Conservation (phyloP, 2,888 invertebrate genomes). For the Halictus ligatus region DNA sequence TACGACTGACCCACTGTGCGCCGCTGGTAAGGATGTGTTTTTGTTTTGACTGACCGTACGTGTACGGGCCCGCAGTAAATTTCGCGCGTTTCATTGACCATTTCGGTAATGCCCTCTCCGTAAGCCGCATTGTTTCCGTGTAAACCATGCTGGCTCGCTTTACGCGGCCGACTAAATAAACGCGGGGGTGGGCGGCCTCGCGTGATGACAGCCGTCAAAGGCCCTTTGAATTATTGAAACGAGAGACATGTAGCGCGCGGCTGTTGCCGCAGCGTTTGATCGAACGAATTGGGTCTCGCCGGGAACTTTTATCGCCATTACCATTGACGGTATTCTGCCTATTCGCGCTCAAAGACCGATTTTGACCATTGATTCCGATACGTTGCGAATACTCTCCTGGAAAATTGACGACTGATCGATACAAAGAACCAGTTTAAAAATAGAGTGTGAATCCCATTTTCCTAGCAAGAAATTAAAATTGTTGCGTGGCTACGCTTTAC, state of each 20-base stretch:
- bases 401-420: background rate
- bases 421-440: background rate
- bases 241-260: constrained; percentile 14
- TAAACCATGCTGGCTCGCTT: background rate
- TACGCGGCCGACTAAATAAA: constrained; percentile 15
- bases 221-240: constrained; percentile 34
- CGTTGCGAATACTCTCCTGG: background rate
- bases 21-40: background rate
- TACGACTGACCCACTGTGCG: too few species aligned
- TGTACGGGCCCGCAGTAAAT: background rate
- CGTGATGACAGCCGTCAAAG: constrained; percentile 42
- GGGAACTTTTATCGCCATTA: constrained; percentile 1
- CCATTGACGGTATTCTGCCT: background rate
- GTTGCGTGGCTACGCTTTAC: background rate
- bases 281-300: constrained; percentile 9
- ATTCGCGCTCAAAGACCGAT: constrained; percentile 4
- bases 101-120: background rate
- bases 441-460: background rate
- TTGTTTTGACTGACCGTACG: background rate
- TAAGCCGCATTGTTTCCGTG: constrained; percentile 23
- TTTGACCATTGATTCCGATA: constrained; percentile 8
- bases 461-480: background rate
- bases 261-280: constrained; percentile 19
- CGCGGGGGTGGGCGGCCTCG: background rate
- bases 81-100: background rate